These are phyloP conservation scores for Hydrolagus colliei DNA, from an alignment of 2,797 vertebrate genomes.

Conservation along the genomic window DNA sequence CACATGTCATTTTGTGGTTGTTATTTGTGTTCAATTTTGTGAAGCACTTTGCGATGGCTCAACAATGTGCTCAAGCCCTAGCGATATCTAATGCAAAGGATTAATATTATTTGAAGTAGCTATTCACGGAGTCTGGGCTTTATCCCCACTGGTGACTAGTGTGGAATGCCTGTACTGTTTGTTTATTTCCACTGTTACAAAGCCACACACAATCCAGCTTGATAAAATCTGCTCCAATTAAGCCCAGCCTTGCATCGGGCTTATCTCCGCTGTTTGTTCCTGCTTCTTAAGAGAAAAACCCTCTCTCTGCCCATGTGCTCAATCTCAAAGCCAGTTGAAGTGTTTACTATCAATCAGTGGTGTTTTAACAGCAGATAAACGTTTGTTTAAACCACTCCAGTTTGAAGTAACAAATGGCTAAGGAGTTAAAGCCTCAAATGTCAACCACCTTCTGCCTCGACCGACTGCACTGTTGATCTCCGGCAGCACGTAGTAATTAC, in stretches of 20 bases:
- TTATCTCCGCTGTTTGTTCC: conserved; percentile 28
- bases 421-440: background rate
- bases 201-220: conserved; percentile 2
- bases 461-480: no score
- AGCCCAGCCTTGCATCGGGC: background rate
- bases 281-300: background rate
- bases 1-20: no score
- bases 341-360: conserved; percentile 28
- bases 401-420: conserved; percentile 13
- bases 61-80: no score
- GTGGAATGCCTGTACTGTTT: background rate
- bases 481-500: no score
- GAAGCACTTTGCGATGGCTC: no score
- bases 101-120: no score
- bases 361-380: conserved; percentile 15
- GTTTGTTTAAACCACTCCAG: conserved; percentile 5
- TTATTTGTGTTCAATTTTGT: no score
- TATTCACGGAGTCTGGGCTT: no score
- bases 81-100: no score
- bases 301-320: conserved; percentile 30
- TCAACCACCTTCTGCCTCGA: conserved; percentile 1
- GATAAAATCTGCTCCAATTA: background rate
- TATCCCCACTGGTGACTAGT: no score
- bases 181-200: background rate
- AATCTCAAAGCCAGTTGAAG: background rate